Percentiles rank a stretch among this genome's conserved stretches.
Evolutionary conservation across 1,140 invertebrate genomes (phyloP).

Genomic region (Pentalonia nigronervosa): DNA sequence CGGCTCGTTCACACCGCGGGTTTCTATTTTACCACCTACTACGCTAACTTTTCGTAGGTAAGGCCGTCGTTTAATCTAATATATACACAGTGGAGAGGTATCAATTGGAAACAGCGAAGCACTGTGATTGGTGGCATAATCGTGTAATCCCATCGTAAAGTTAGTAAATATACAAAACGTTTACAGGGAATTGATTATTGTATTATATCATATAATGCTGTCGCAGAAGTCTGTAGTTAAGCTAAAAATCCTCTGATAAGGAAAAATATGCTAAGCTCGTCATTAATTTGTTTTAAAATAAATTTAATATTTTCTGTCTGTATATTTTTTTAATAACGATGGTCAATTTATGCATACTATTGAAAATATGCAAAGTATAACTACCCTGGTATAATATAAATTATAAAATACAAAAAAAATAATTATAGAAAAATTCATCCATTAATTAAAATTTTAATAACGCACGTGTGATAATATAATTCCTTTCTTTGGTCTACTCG

Average conservation of each 20-base stretch:
- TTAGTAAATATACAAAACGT: constrained; percentile 13
- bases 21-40: background rate
- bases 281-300: background rate
- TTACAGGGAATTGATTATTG: background rate
- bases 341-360: background rate
- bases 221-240: background rate
- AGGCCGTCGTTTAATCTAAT: background rate
- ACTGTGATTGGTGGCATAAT: background rate
- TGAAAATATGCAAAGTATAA: background rate
- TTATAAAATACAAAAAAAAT: background rate
- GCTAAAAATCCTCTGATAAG: background rate
- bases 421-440: background rate
- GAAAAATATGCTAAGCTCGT: background rate
- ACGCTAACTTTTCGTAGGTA: background rate
- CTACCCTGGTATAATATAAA: background rate
- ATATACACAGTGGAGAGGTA: background rate
- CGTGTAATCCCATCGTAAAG: background rate
- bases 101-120: background rate
- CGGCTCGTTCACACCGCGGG: background rate
- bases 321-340: background rate
- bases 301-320: background rate
- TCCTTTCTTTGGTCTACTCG: background rate
- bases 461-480: background rate
- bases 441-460: too few relatives aligned
- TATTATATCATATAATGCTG: background rate